Conservation (phyloP, 1,140 invertebrate species). For the Harlomillsia oculata region DNA sequence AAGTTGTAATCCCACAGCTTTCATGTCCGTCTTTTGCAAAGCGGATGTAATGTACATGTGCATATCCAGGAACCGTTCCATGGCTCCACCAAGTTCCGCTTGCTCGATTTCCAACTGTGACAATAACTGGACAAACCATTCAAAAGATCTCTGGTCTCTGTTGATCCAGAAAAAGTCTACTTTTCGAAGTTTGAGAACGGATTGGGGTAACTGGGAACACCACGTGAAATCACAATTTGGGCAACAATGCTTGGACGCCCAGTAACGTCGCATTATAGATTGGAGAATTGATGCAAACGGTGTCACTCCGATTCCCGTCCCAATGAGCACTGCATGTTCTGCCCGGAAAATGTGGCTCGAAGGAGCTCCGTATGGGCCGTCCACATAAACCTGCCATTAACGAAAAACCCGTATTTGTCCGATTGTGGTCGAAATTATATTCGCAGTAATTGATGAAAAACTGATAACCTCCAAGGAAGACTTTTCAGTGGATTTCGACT, state of each 20-base stretch:
- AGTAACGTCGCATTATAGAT: conserved; percentile 86
- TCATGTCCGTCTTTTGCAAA: conserved; percentile 82
- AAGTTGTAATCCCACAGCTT: conserved; percentile 81
- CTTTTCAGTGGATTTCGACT: neutral
- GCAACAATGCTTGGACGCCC: conserved; percentile 69
- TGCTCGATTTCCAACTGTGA: conserved; percentile 90
- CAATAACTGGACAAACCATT: conserved; percentile 92
- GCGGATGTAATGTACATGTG: conserved; percentile 97
- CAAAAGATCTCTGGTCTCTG: conserved; percentile 88
- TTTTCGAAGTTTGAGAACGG: conserved; percentile 75
- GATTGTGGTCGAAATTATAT: too few species aligned
- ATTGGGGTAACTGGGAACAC: conserved; percentile 65
- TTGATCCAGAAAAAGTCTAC: conserved; percentile 99
- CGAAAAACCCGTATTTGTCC: neutral
- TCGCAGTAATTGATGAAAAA: conserved; percentile 44
- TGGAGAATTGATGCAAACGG: conserved; percentile 94
- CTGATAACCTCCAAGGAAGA: conserved; percentile 65
- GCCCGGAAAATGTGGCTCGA: conserved; percentile 89
- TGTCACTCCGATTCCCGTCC: conserved; percentile 90
- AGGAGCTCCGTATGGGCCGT: conserved; percentile 93
- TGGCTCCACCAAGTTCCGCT: conserved; percentile 67
- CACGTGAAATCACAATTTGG: conserved; percentile 75
- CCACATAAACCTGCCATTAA: conserved; percentile 64
- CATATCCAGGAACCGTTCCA: conserved; percentile 88
- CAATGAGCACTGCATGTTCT: conserved; percentile 85